These are phyloP conservation scores for Araneus ventricosus DNA, from an alignment of 1,140 invertebrate species.

Conservation along the genomic window DNA sequence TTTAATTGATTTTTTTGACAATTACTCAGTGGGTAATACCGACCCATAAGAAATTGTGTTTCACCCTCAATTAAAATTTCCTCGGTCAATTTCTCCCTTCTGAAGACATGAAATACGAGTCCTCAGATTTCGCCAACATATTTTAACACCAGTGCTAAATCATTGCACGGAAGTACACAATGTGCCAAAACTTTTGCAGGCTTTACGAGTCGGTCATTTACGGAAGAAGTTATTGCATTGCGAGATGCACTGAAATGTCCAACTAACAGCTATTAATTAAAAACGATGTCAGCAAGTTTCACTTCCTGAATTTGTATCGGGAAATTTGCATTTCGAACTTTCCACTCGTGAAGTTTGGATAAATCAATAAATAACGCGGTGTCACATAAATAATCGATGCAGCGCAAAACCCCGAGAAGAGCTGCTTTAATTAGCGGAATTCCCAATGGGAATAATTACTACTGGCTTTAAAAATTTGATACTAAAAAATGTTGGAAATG, in stretches of 20 bases:
- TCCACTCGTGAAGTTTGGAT: background rate
- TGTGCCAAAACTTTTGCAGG: background rate
- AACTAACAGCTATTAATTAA: conserved; percentile 28
- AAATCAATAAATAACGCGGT: background rate
- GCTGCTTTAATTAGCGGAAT: too few relatives aligned
- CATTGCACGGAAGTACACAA: background rate
- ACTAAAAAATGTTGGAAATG: too few relatives aligned
- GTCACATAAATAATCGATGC: background rate
- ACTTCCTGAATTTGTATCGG: background rate
- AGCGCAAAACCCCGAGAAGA: background rate
- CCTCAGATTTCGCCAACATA: background rate
- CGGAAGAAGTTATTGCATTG: background rate
- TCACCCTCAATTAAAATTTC: background rate
- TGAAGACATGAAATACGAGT: background rate
- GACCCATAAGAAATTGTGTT: background rate
- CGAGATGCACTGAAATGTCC: background rate
- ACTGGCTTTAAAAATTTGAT: too few relatives aligned
- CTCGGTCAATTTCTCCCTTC: background rate
- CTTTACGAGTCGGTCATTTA: background rate
- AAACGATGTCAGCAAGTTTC: background rate
- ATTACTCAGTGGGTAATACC: too few relatives aligned
- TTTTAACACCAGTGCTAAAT: conserved; percentile 14
- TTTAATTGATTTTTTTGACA: too few relatives aligned
- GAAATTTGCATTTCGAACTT: background rate
- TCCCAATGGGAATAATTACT: too few relatives aligned